phyloP scores from a whole-genome alignment of 2,113 vertebrate genomes.

The Circaetus cinerascens region DNA sequence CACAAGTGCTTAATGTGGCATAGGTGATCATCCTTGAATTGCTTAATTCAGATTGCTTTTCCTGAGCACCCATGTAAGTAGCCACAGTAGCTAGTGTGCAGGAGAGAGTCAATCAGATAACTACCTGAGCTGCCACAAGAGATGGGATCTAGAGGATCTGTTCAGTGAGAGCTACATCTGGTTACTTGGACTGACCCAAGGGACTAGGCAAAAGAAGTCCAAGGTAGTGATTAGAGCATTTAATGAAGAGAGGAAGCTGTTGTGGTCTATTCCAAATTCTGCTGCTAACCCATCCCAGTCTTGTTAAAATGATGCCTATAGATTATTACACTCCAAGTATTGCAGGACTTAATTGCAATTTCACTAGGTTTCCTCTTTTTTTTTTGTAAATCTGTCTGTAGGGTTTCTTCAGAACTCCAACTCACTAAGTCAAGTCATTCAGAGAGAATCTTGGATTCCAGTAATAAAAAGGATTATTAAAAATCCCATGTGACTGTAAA shows the following conservation, averaged over 20 bases:
- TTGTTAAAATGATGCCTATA: neutral
- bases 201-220: neutral
- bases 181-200: neutral
- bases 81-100: neutral
- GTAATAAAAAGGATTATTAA: neutral
- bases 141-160: neutral
- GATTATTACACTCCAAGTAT: neutral
- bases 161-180: neutral
- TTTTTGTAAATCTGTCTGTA: neutral
- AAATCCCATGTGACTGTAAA: neutral
- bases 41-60: neutral
- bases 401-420: neutral
- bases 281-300: neutral
- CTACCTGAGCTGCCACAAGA: neutral
- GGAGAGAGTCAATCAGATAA: neutral
- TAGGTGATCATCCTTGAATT: neutral
- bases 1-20: neutral
- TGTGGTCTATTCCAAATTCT: neutral
- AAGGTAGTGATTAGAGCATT: neutral
- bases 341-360: neutral
- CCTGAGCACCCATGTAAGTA: neutral
- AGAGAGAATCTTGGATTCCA: neutral
- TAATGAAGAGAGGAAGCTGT: neutral
- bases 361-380: neutral
- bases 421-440: neutral